Evolutionary conservation across 2,888 invertebrate species (phyloP).

Genomic region (Desoria tigrina): DNA sequence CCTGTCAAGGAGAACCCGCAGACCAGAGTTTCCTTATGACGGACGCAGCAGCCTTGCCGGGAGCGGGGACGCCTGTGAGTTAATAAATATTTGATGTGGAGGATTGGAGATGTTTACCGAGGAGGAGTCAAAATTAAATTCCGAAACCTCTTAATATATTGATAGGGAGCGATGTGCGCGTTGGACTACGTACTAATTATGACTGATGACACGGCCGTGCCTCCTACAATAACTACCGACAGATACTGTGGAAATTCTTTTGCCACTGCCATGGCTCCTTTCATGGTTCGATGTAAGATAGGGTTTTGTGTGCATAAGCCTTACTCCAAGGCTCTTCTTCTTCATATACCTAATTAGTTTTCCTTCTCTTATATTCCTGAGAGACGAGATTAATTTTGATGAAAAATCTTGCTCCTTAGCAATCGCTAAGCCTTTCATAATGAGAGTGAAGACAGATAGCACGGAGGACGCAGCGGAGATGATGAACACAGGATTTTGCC

Average conservation of each 20-base stretch:
- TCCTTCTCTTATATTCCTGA: neutral
- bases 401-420: constrained; percentile 31
- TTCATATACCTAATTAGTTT: constrained; percentile 17
- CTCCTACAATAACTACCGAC: constrained; percentile 29
- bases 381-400: constrained; percentile 20
- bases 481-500: constrained; percentile 47
- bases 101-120: too few species aligned
- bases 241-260: constrained; percentile 46
- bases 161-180: constrained; percentile 16
- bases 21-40: constrained; percentile 11
- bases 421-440: constrained; percentile 48
- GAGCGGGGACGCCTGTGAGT: constrained; percentile 29
- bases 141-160: neutral
- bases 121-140: neutral
- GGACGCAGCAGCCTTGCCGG: neutral
- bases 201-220: constrained; percentile 35
- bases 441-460: constrained; percentile 46
- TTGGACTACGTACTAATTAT: constrained; percentile 49
- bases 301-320: neutral
- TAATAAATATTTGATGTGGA: constrained; percentile 16
- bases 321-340: neutral
- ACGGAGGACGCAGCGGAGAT: constrained; percentile 30
- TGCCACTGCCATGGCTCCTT: constrained; percentile 19
- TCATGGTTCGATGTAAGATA: constrained; percentile 32
- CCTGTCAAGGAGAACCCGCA: constrained; percentile 40